Evolutionary conservation across 1,140 invertebrate species (phyloP).

Genomic region (Cotesia typhae): DNA sequence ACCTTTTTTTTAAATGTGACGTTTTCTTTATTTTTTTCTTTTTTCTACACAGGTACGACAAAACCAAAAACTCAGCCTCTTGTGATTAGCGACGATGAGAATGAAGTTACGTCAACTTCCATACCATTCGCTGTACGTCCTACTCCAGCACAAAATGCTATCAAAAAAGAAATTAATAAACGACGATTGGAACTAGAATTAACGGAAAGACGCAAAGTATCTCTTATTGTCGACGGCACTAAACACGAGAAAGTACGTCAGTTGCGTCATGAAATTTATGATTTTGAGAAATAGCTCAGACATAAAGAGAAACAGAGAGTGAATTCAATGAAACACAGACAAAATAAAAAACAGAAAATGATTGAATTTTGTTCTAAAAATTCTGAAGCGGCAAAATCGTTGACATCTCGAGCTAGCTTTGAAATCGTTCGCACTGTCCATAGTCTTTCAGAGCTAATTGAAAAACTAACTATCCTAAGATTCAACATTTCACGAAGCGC

Average conservation of each 20-base stretch:
- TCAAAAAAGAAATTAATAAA: constrained; percentile 15
- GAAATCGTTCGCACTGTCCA: constrained; percentile 45
- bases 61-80: constrained; percentile 29
- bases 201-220: constrained; percentile 12
- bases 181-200: constrained; percentile 7
- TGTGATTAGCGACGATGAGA: constrained; percentile 26
- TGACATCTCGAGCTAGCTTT: constrained; percentile 4
- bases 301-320: constrained; percentile 14
- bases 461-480: not conserved
- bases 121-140: constrained; percentile 16
- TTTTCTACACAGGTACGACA: constrained; percentile 4
- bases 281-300: not conserved
- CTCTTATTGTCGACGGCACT: constrained; percentile 9
- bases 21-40: constrained; percentile 23
- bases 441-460: constrained; percentile 41
- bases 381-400: not conserved
- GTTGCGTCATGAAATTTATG: not conserved
- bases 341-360: constrained; percentile 23
- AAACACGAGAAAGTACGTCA: not conserved
- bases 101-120: constrained; percentile 15
- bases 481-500: too few relatives aligned
- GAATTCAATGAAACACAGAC: not conserved
- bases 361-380: constrained; percentile 14
- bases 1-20: constrained; percentile 4
- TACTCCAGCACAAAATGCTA: constrained; percentile 18